Conservation (phyloP, 2,888 invertebrate species). For the Aplocera efformata region DNA sequence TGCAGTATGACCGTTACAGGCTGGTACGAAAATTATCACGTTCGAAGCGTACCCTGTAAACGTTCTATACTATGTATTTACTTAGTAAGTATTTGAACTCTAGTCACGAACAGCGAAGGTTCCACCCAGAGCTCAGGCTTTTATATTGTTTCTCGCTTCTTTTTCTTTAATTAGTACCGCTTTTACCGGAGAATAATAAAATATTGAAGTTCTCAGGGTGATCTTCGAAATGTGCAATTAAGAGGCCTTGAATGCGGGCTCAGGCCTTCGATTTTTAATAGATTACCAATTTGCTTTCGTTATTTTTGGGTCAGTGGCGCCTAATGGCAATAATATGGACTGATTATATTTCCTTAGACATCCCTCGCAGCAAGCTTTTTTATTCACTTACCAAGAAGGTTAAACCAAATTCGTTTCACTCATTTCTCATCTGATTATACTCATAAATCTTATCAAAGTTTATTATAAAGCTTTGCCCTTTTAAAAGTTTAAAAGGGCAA, state of each 20-base stretch:
- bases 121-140: conserved; percentile 41
- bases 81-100: conserved; percentile 36
- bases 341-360: too few species aligned
- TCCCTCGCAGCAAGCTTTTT: too few species aligned
- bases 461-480: too few species aligned
- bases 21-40: too few species aligned
- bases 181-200: conserved; percentile 42
- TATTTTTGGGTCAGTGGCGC: not conserved
- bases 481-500: too few species aligned
- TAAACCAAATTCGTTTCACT: too few species aligned
- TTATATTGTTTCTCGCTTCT: conserved; percentile 49
- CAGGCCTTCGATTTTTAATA: conserved; percentile 1
- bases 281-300: not conserved
- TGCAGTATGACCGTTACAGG: too few species aligned
- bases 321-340: too few species aligned
- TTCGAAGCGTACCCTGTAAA: too few species aligned
- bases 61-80: conserved; percentile 17
- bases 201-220: conserved; percentile 36
- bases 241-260: conserved; percentile 4
- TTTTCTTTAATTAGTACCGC: conserved; percentile 54
- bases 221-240: conserved; percentile 24
- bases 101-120: conserved; percentile 45
- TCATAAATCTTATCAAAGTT: too few species aligned
- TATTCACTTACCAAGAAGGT: too few species aligned
- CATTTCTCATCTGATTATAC: too few species aligned